Conservation (phyloP, 2,113 vertebrate genomes). For the Chionomys nivalis region DNA sequence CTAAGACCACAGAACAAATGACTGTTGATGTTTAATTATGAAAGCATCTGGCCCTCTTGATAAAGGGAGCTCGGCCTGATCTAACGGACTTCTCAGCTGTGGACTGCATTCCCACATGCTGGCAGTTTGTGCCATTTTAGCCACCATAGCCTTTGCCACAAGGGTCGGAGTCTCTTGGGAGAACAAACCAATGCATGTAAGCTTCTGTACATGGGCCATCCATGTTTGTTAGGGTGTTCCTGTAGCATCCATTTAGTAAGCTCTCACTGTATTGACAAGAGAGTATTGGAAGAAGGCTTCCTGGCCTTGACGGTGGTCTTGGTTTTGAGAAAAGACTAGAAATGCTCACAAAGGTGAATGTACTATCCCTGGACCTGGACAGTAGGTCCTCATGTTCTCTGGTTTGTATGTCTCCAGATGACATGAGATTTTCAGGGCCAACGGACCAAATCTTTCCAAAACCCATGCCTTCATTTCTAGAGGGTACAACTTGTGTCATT, state of each 20-base stretch:
- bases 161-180: background rate
- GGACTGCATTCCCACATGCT: background rate
- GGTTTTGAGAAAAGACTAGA: slow-evolving; percentile 41
- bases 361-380: background rate
- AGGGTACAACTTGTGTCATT: background rate
- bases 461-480: background rate
- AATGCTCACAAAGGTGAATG: background rate
- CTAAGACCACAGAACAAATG: background rate
- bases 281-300: background rate
- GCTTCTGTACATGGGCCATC: background rate
- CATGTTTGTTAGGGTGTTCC: background rate
- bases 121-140: background rate
- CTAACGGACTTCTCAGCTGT: background rate
- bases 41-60: background rate
- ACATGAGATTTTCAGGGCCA: background rate
- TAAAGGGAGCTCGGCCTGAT: background rate
- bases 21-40: background rate
- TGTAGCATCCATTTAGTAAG: background rate
- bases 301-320: background rate
- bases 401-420: background rate
- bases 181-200: background rate
- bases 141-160: background rate
- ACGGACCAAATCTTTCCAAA: background rate
- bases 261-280: background rate
- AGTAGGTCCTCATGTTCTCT: background rate